These are phyloP conservation scores for Hydrolagus colliei DNA, from an alignment of 2,797 vertebrate genomes.

Conservation along the genomic window DNA sequence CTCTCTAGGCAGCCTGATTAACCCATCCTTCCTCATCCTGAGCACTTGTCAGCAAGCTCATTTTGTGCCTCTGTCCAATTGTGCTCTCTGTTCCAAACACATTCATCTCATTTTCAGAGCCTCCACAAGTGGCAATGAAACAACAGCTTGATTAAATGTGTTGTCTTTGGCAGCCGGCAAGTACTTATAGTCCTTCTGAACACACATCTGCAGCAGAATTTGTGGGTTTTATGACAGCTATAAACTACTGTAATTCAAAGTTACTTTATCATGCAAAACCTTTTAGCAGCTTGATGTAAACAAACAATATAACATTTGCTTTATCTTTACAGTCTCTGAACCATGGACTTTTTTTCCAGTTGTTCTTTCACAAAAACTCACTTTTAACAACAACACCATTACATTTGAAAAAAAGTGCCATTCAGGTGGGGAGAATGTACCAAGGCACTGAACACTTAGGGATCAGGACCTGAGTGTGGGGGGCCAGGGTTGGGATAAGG, in stretches of 20 bases:
- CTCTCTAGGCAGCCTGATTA: neutral
- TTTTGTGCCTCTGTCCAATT: neutral
- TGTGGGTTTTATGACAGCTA: neutral
- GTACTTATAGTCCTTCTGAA: neutral
- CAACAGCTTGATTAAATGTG: neutral
- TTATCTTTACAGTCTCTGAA: neutral
- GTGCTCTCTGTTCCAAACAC: neutral
- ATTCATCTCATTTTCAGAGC: neutral
- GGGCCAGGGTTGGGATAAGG: too few relatives aligned
- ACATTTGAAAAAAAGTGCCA: too few relatives aligned
- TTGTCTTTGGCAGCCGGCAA: neutral
- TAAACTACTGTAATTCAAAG: neutral
- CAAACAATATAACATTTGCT: neutral
- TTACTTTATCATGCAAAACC: slow-evolving; percentile 19
- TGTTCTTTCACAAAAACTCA: slow-evolving; percentile 27
- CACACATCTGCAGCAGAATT: neutral
- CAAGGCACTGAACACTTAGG: too few relatives aligned
- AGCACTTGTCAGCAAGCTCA: neutral
- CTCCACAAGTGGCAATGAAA: neutral
- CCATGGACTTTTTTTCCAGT: neutral
- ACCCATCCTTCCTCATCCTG: neutral
- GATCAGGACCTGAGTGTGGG: too few relatives aligned
- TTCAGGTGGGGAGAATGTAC: too few relatives aligned
- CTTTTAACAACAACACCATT: slow-evolving; percentile 51
- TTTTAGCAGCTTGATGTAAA: neutral